Evolutionary conservation across 2,797 vertebrate species (phyloP).

Genomic region (Rhadinocentrus ornatus): DNA sequence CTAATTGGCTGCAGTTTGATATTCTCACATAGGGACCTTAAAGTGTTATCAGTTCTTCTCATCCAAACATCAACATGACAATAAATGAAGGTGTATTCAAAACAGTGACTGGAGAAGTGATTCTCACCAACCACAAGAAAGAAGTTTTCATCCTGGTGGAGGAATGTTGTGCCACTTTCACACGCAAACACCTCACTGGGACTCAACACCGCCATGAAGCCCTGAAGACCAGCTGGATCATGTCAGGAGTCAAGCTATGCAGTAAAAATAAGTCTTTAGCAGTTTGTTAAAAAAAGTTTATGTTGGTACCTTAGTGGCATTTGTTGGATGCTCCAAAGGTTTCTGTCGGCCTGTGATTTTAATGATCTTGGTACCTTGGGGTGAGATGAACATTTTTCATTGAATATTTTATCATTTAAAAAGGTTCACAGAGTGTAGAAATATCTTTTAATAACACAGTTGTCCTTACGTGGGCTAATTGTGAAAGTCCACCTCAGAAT

Average conservation of each 20-base stretch:
- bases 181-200: conserved; percentile 74
- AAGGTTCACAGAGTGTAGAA: accelerated
- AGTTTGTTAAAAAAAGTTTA: background rate
- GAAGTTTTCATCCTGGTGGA: conserved; percentile 72
- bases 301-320: conserved; percentile 54
- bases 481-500: conserved; percentile 61
- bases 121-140: conserved; percentile 73
- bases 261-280: background rate
- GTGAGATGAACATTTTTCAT: background rate
- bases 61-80: background rate
- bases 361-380: conserved; percentile 55
- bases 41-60: background rate
- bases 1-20: background rate
- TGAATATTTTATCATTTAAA: background rate
- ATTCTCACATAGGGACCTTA: no score
- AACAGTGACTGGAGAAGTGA: background rate
- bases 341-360: conserved; percentile 55
- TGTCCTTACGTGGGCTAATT: conserved; percentile 58
- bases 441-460: accelerated
- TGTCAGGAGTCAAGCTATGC: background rate
- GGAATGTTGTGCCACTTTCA: conserved; percentile 68
- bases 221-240: conserved; percentile 35
- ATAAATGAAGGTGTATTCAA: background rate
- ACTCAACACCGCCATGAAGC: conserved; percentile 45
- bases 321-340: conserved; percentile 33